Base-by-base conservation (phyloP, 37 sponge, comb jelly and placozoan genomes). In the Beroe forskalii region DNA sequence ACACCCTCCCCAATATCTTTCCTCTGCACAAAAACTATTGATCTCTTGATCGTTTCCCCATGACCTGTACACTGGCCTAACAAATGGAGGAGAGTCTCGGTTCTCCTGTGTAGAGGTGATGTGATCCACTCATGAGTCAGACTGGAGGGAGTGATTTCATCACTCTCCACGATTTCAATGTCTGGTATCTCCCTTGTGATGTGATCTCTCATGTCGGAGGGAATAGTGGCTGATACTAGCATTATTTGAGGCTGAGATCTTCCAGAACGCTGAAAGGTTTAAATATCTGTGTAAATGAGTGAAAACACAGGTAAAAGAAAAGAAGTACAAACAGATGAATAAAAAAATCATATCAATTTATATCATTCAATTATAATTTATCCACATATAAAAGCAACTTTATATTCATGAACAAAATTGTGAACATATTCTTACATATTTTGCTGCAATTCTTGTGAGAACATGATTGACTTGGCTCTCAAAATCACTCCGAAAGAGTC, bases 41-140 rank as follows among this genome's bases (percentile, higher is more conserved):
- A 41, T 38, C 23, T 44, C 55, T 43, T 69, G 36, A 17, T 32
- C 37, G 1, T 36, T 1, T 36, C 32, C 28, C 19, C 8, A 19
- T 69, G 2, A 69, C 14, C 25, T 33, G 44, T 2, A 17, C 42
- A 1, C 40, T 80, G 20, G 3, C 28, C 30, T 20, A 80, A 38
- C 27, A 80, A 37, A 19, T 80, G 86, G 0, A 80, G 86, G 38
- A 80, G 55, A 20, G 86, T 80, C 17, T 80, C 86, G 1, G 86
- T 80, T 25, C 86, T 32, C 23, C 86, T 41, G 55, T 80, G 86
- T 4, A 44, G 27, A n/a, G 86, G 86, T 4, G 86, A 41, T 6
- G 42, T 44, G 22, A 80, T 44, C 86, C 86, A 80, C 55, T 80
- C 23, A 37, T 80, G 86, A 25, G 37, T 4, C 28, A 80, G 27